Evolutionary conservation across 2,797 vertebrate species (phyloP).

Genomic region (Cyprinella venusta): DNA sequence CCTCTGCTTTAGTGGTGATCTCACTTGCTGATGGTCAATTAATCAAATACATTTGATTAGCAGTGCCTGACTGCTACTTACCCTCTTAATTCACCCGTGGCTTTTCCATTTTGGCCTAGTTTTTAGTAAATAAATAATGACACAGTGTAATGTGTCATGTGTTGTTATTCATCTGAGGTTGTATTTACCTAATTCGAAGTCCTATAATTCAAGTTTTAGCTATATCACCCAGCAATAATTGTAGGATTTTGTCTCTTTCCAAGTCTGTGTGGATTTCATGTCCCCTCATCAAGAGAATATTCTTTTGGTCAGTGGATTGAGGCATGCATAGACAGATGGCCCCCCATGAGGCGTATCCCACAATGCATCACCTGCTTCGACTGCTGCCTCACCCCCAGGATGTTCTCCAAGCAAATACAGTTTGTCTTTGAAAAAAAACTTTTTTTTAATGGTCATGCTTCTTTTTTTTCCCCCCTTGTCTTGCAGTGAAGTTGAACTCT

Average conservation of each 20-base stretch:
- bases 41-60: neutral
- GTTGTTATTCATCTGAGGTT: too few species aligned
- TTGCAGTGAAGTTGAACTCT: conserved; percentile 17
- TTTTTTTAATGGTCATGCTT: conserved; percentile 5
- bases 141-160: too few species aligned
- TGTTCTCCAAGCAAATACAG: conserved; percentile 32
- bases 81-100: too few species aligned
- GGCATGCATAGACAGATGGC: conserved; percentile 47
- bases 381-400: conserved; percentile 27
- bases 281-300: conserved; percentile 13
- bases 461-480: neutral
- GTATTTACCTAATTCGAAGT: too few species aligned
- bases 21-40: too few species aligned
- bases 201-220: too few species aligned
- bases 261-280: neutral
- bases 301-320: conserved; percentile 42
- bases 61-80: too few species aligned
- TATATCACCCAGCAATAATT: neutral
- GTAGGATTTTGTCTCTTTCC: neutral
- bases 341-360: conserved; percentile 46
- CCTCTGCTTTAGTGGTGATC: too few species aligned
- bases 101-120: too few species aligned
- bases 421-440: neutral
- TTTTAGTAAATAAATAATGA: too few species aligned
- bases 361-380: conserved; percentile 54